These are phyloP conservation scores for Hypanus sabinus DNA, from an alignment of 2,113 vertebrate species.

Conservation along the genomic window DNA sequence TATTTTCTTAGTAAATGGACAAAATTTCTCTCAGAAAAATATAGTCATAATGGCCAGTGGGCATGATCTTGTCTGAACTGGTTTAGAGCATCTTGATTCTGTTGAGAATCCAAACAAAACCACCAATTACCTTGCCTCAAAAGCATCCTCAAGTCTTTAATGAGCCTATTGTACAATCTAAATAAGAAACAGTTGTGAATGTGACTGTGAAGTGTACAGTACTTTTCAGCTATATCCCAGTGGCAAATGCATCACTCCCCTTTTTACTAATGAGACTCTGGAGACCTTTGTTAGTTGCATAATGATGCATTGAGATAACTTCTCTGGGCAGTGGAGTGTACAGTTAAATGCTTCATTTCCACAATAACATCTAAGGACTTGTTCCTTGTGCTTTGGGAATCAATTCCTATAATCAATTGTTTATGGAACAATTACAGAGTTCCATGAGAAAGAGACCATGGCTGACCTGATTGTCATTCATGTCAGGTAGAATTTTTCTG, in stretches of 20 bases:
- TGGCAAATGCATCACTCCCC: background rate
- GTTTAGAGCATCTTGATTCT: background rate
- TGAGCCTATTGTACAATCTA: background rate
- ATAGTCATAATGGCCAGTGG: background rate
- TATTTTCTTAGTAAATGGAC: background rate
- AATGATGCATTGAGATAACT: background rate
- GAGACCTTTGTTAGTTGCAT: background rate
- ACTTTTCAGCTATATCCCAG: background rate
- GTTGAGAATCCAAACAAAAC: background rate
- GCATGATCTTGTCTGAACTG: background rate
- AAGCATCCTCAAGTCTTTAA: background rate
- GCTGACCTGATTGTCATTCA: background rate
- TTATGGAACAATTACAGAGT: background rate
- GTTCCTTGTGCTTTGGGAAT: background rate
- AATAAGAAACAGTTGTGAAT: background rate
- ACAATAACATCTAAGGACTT: background rate
- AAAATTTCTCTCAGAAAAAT: background rate
- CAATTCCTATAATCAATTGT: background rate
- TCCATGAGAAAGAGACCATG: background rate
- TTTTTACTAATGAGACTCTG: background rate
- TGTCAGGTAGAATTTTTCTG: background rate
- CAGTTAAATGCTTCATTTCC: background rate
- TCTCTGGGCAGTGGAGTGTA: background rate
- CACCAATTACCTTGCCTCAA: background rate
- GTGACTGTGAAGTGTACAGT: background rate